Evolutionary conservation across 2,113 vertebrate species (phyloP).

Genomic region (Nerophis ophidion): DNA sequence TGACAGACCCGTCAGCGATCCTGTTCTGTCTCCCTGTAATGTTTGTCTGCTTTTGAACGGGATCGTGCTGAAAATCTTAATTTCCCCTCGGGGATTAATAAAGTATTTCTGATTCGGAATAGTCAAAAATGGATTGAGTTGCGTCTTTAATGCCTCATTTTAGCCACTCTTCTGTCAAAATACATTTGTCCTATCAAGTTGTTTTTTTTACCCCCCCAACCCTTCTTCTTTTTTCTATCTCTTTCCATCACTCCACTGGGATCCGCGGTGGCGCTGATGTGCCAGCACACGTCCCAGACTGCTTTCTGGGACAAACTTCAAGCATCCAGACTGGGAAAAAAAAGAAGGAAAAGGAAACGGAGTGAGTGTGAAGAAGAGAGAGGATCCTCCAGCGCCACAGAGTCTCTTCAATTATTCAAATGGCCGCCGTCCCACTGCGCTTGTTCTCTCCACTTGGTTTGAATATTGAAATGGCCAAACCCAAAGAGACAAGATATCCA

Average conservation of each 20-base stretch:
- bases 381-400: slow-evolving; percentile 46
- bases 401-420: slow-evolving; percentile 72
- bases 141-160: slow-evolving; percentile 39
- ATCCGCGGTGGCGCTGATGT: slow-evolving; percentile 46
- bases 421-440: slow-evolving; percentile 64
- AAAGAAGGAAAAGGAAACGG: slow-evolving; percentile 38
- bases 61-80: too few relatives aligned
- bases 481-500: slow-evolving; percentile 62
- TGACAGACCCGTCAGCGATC: too few relatives aligned
- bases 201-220: slow-evolving; percentile 6
- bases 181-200: slow-evolving; percentile 41
- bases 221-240: slow-evolving; percentile 32
- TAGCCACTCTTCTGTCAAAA: slow-evolving; percentile 49
- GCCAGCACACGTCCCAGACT: slow-evolving; percentile 50
- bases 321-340: slow-evolving; percentile 41
- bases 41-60: too few relatives aligned
- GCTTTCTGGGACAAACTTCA: slow-evolving; percentile 71
- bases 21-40: too few relatives aligned
- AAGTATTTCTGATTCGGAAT: slow-evolving; percentile 1
- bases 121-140: slow-evolving; percentile 31
- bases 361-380: slow-evolving; percentile 25
- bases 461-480: slow-evolving; percentile 68
- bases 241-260: slow-evolving; percentile 47
- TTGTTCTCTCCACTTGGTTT: slow-evolving; percentile 66
- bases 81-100: too few relatives aligned